These are phyloP conservation scores for Sepioteuthis lessoniana DNA, from an alignment of 2,888 invertebrate species.

Conservation along the genomic window DNA sequence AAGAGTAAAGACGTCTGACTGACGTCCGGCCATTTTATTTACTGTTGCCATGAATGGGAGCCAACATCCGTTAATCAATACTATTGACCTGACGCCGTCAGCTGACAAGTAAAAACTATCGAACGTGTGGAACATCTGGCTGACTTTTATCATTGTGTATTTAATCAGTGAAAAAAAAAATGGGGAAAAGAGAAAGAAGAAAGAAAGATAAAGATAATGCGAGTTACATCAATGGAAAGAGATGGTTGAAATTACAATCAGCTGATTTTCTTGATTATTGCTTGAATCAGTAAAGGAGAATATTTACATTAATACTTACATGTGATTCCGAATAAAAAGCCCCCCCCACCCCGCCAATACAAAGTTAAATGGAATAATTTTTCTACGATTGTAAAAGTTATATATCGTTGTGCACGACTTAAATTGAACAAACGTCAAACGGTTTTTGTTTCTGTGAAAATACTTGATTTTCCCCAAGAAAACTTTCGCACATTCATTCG, in stretches of 20 bases:
- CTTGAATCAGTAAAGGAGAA: background rate
- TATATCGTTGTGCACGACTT: background rate
- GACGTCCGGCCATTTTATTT: background rate
- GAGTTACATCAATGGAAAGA: background rate
- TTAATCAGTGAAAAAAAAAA: background rate
- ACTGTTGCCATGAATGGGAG: background rate
- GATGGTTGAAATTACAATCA: background rate
- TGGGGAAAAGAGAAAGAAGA: background rate
- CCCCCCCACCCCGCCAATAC: no score
- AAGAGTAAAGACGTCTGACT: background rate
- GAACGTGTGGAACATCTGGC: constrained; percentile 11
- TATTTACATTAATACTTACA: background rate
- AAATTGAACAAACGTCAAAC: background rate
- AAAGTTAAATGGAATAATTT: no score
- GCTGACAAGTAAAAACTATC: background rate
- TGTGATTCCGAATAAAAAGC: background rate
- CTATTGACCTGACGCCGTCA: background rate
- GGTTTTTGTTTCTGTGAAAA: background rate
- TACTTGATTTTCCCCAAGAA: no score
- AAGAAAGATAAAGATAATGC: background rate
- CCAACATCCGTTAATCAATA: constrained; percentile 23
- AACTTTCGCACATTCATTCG: no score
- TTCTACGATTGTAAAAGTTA: background rate
- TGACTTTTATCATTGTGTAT: background rate
- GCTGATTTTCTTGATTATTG: background rate